These are phyloP conservation scores for Isurus oxyrinchus DNA, from an alignment of 2,113 vertebrate species.

Conservation along the genomic window DNA sequence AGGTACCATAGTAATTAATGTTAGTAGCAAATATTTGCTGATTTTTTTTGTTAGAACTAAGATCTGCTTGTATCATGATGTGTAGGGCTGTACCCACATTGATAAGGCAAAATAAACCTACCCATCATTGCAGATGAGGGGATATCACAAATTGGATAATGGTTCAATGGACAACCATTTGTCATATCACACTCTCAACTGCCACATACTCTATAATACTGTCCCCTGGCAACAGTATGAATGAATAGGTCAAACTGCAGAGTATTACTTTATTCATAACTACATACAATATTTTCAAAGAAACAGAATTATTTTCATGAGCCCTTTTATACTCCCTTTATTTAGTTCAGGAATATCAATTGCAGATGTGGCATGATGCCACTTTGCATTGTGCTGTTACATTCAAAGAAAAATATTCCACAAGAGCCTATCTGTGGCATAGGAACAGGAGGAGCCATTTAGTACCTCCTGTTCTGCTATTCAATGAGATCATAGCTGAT, in stretches of 20 bases:
- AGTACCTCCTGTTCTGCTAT: background rate
- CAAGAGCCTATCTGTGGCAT: background rate
- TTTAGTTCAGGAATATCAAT: conserved; percentile 19
- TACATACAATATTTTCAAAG: background rate
- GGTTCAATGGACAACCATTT: background rate
- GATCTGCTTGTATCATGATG: background rate
- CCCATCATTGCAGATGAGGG: background rate
- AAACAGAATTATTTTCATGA: background rate
- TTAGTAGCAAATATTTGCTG: background rate
- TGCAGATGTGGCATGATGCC: background rate
- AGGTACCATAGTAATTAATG: background rate
- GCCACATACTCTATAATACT: background rate
- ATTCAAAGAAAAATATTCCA: background rate
- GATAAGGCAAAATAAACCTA: background rate
- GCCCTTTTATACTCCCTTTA: background rate
- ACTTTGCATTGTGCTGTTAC: background rate
- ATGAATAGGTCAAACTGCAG: background rate
- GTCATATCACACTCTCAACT: background rate
- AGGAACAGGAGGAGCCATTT: background rate
- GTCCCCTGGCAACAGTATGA: background rate
- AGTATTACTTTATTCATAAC: background rate
- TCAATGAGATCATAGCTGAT: background rate
- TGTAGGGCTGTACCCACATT: background rate
- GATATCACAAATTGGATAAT: background rate
- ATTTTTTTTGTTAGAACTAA: background rate